These are phyloP conservation scores for Andrena minutula DNA, from an alignment of 2,888 invertebrate species.

Conservation along the genomic window DNA sequence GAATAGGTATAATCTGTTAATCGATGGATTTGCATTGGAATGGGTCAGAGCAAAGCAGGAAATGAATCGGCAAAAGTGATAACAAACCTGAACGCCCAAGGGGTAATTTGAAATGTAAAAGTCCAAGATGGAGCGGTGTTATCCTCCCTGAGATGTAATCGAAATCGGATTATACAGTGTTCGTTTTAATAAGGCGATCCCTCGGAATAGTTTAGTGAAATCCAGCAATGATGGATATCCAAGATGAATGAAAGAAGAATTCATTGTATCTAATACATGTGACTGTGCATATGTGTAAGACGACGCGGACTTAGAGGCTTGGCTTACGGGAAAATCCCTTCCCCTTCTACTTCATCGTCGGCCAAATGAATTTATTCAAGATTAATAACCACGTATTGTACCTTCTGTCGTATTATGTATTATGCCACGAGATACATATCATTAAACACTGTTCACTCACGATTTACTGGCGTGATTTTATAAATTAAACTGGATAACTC, in stretches of 20 bases:
- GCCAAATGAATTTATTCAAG: constrained; percentile 3
- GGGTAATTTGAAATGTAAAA: constrained; percentile 21
- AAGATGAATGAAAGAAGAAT: constrained; percentile 3
- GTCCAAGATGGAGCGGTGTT: constrained; percentile 1
- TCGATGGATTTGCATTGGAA: too few species aligned
- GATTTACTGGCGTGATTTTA: not conserved
- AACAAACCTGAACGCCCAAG: not conserved
- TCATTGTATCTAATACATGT: not conserved
- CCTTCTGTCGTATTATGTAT: constrained; percentile 9
- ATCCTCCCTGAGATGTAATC: constrained; percentile 5
- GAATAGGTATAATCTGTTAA: too few species aligned
- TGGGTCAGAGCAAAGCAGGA: not conserved
- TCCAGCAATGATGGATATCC: constrained; percentile 28
- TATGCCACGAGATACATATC: not conserved
- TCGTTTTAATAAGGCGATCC: constrained; percentile 31
- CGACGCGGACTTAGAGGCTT: not conserved
- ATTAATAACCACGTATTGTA: constrained; percentile 4
- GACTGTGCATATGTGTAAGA: not conserved
- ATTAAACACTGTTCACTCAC: not conserved
- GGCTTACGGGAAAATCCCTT: not conserved
- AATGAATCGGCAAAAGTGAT: constrained; percentile 16
- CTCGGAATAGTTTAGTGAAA: constrained; percentile 31
- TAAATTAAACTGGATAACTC: not conserved
- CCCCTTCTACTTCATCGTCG: not conserved
- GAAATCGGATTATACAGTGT: constrained; percentile 36